Percentiles rank a stretch among this genome's conserved stretches.
Conservation (phyloP, 2,888 invertebrate species). For the Acrobasis repandana region DNA sequence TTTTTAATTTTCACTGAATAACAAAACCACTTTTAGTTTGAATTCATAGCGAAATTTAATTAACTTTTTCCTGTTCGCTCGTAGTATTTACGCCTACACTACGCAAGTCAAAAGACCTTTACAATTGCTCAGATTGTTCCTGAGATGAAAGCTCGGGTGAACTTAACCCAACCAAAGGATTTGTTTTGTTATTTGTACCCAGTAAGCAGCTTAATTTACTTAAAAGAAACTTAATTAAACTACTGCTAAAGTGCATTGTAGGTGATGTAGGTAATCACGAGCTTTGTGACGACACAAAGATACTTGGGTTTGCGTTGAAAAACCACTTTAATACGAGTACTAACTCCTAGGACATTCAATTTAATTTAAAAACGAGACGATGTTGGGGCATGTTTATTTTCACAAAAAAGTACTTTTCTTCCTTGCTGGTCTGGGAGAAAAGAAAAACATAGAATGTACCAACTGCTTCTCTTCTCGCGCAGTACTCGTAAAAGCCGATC, state of each 20-base stretch:
- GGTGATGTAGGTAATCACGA: neutral
- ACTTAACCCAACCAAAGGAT: neutral
- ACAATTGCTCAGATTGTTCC: constrained; percentile 6
- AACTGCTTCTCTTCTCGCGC: too few species aligned
- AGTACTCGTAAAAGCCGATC: too few species aligned
- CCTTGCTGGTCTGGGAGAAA: too few species aligned
- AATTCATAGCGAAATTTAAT: neutral
- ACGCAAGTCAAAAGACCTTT: constrained; percentile 6
- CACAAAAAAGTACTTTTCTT: too few species aligned
- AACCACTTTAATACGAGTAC: too few species aligned
- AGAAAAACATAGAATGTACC: too few species aligned
- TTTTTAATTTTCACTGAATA: neutral
- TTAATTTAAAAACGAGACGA: too few species aligned
- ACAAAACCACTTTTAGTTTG: neutral
- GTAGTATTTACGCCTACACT: constrained; percentile 1
- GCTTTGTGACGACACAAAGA: too few species aligned
- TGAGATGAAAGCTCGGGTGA: constrained; percentile 4
- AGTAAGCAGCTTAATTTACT: neutral
- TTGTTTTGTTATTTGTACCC: neutral
- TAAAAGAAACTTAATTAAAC: neutral
- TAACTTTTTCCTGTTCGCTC: neutral
- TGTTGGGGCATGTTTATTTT: too few species aligned
- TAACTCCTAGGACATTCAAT: too few species aligned
- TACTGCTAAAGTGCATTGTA: neutral
- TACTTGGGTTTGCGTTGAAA: too few species aligned